These are phyloP conservation scores for Sylvilagus bachmani DNA, from an alignment of 2,113 vertebrate genomes.

Conservation along the genomic window DNA sequence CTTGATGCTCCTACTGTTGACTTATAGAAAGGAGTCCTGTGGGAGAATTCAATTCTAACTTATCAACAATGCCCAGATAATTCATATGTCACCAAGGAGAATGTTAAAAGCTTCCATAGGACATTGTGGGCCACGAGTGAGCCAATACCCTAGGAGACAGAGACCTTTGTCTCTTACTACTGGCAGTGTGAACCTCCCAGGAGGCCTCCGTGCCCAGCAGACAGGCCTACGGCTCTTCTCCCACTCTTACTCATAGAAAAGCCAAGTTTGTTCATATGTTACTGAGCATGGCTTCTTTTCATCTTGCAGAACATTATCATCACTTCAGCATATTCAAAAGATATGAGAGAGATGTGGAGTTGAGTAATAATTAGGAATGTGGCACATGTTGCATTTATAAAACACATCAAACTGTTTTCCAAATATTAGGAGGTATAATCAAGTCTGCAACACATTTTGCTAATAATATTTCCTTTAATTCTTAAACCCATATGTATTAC, in stretches of 20 bases:
- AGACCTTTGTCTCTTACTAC: background rate
- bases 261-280: background rate
- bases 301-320: constrained; percentile 52
- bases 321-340: constrained; percentile 52
- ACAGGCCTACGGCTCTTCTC: background rate
- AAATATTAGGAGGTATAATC: constrained; percentile 74
- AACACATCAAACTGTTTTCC: constrained; percentile 68
- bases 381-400: constrained; percentile 69
- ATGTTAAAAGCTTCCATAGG: background rate
- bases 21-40: background rate
- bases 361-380: constrained; percentile 71
- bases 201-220: background rate
- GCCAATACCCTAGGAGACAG: background rate
- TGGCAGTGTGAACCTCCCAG: background rate
- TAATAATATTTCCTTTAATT: constrained; percentile 71
- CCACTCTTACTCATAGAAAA: background rate
- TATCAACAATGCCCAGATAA: background rate
- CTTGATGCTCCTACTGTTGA: background rate
- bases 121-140: background rate
- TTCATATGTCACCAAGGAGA: background rate
- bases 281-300: background rate
- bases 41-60: background rate
- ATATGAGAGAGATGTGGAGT: constrained; percentile 15
- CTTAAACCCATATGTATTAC: constrained; percentile 39
- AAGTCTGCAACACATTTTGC: constrained; percentile 70